Conservation (phyloP, 2,888 invertebrate species). For the Limnephilus rhombicus region DNA sequence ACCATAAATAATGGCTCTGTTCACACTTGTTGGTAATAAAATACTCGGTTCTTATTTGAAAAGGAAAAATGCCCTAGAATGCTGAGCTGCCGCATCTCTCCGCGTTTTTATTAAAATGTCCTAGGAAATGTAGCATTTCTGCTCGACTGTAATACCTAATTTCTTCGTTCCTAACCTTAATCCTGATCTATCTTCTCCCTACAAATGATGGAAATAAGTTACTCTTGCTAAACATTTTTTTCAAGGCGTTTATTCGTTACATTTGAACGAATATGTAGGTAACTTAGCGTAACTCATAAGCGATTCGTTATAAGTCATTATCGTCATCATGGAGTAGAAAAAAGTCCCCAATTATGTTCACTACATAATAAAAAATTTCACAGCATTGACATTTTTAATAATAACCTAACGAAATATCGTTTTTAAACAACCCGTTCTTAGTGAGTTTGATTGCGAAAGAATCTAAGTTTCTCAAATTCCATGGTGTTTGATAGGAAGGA, state of each 20-base stretch:
- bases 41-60: not conserved
- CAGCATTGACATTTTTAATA: too few species aligned
- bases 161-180: not conserved
- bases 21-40: not conserved
- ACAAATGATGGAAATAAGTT: not conserved
- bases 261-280: too few species aligned
- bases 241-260: not conserved
- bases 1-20: not conserved
- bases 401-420: too few species aligned
- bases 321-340: too few species aligned
- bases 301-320: too few species aligned
- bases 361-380: too few species aligned
- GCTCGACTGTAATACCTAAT: not conserved
- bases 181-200: not conserved
- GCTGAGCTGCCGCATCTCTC: not conserved
- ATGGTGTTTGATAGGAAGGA: too few species aligned
- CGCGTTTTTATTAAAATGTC: not conserved
- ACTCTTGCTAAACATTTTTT: not conserved
- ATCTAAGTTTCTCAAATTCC: too few species aligned
- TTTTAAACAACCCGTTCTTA: too few species aligned
- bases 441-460: too few species aligned
- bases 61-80: not conserved
- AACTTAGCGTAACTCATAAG: too few species aligned
- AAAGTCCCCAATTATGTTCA: too few species aligned
- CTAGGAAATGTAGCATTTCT: not conserved